phyloP scores from a whole-genome alignment of 2,113 vertebrate genomes.

The Telmatochromis sp. region DNA sequence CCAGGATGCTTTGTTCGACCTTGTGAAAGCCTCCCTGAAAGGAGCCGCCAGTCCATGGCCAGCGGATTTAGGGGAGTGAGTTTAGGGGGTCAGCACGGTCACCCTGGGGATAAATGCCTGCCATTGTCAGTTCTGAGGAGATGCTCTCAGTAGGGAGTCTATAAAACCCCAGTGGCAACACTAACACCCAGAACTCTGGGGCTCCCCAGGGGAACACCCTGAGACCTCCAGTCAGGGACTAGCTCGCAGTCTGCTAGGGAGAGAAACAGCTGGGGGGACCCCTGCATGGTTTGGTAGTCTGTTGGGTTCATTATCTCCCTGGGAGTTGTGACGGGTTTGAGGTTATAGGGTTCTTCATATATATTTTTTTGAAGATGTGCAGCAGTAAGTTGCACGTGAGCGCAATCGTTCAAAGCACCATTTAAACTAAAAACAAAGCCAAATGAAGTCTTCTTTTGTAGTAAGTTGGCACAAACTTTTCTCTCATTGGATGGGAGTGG shows the following conservation, averaged over 20 bases:
- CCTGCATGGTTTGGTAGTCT: neutral
- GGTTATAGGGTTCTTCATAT: neutral
- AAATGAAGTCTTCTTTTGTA: conserved; percentile 67
- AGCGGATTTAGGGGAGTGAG: conserved; percentile 90
- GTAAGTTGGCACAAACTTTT: conserved; percentile 52
- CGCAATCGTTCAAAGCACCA: conserved; percentile 53
- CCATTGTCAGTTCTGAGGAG: conserved; percentile 93
- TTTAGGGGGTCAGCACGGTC: conserved; percentile 92
- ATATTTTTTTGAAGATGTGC: neutral
- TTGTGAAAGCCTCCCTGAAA: conserved; percentile 81
- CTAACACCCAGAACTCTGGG: conserved; percentile 64
- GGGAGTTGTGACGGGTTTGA: neutral
- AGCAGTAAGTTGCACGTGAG: conserved; percentile 45
- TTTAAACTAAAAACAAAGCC: neutral
- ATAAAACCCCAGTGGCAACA: conserved; percentile 76
- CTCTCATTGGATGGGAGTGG: neutral
- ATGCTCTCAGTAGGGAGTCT: conserved; percentile 91
- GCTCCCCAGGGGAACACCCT: conserved; percentile 60
- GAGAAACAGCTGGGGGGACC: conserved; percentile 37
- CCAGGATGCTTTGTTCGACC: conserved; percentile 81
- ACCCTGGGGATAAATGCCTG: conserved; percentile 85
- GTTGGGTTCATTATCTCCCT: neutral
- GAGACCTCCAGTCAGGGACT: conserved; percentile 35
- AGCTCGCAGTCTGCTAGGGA: neutral
- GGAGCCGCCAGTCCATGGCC: conserved; percentile 77